Evolutionary conservation across 2,888 invertebrate genomes (phyloP).

Genomic region (Microctonus hyperodae): DNA sequence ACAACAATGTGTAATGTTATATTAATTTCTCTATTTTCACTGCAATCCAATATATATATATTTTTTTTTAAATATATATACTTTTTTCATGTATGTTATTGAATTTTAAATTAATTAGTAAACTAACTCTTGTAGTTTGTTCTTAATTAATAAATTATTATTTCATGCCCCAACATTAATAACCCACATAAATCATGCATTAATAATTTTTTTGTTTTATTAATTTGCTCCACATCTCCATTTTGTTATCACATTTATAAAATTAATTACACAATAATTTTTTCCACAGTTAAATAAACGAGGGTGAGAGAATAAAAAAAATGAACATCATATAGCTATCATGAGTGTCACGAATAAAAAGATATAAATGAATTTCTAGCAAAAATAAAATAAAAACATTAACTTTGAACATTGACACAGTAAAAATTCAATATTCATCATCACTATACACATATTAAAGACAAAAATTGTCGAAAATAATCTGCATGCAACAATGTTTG

Average conservation of each 20-base stretch:
- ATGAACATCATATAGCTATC: neutral
- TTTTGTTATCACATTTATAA: neutral
- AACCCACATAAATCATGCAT: neutral
- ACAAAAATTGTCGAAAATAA: neutral
- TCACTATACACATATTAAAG: neutral
- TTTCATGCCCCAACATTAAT: constrained; percentile 10
- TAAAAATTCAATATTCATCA: neutral
- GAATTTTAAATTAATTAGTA: neutral
- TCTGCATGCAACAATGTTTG: constrained; percentile 3
- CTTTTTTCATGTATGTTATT: neutral
- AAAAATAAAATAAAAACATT: neutral
- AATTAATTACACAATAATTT: neutral
- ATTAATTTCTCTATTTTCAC: constrained; percentile 12
- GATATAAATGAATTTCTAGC: neutral
- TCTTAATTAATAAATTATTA: neutral
- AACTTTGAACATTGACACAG: neutral
- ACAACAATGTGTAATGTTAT: neutral
- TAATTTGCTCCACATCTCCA: neutral
- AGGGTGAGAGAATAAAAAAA: neutral
- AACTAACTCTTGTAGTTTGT: neutral
- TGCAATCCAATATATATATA: constrained; percentile 18
- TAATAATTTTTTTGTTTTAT: neutral
- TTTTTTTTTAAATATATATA: constrained; percentile 2
- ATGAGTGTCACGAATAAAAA: neutral
- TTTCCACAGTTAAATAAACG: neutral